Conservation (phyloP, 2,888 invertebrate species). For the Saturnia pavonia region DNA sequence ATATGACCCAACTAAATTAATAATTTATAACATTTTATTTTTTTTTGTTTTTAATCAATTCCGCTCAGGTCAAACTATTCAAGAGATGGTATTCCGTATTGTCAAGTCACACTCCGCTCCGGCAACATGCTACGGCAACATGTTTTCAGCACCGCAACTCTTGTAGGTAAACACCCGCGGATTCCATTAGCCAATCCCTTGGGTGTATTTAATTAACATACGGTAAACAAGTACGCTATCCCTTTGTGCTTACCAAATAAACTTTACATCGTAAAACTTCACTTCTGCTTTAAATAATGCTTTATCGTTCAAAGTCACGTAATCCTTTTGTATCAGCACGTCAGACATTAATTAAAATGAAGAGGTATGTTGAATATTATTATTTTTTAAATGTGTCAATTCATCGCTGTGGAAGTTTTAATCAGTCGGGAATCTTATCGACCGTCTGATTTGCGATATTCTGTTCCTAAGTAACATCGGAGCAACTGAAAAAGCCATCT, state of each 20-base stretch:
- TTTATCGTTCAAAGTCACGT: conserved; percentile 17
- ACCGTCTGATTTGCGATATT: background rate
- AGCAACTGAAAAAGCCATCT: background rate
- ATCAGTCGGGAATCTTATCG: background rate
- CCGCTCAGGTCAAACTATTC: background rate
- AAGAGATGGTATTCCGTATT: background rate
- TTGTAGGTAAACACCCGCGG: conserved; percentile 50
- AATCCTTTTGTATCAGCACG: background rate
- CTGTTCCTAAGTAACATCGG: background rate
- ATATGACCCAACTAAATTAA: no score
- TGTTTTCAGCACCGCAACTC: conserved; percentile 38
- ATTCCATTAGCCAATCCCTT: conserved; percentile 63
- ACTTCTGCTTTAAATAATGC: conserved; percentile 13
- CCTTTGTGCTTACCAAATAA: conserved; percentile 42
- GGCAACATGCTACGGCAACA: background rate
- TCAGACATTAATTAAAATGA: background rate
- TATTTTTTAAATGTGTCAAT: background rate
- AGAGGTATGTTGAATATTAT: background rate
- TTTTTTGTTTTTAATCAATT: no score
- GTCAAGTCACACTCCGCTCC: background rate
- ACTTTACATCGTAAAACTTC: conserved; percentile 31
- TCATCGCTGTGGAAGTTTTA: background rate
- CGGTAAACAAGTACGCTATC: conserved; percentile 62
- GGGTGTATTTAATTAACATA: conserved; percentile 71
- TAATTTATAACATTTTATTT: no score